Conservation (phyloP, 1,140 invertebrate species). For the Hormaphis cornu region DNA sequence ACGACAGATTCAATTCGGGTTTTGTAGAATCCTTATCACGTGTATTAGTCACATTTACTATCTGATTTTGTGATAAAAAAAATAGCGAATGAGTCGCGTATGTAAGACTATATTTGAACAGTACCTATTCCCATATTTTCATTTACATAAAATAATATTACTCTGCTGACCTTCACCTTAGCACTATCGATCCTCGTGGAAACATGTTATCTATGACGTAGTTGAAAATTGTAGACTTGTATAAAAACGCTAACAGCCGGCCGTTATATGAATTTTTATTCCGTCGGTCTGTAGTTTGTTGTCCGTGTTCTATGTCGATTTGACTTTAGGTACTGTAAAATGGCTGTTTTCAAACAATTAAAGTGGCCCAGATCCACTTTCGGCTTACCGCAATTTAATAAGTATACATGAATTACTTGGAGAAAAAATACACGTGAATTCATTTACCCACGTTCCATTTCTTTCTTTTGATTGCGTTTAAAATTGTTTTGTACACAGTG, state of each 20-base stretch:
- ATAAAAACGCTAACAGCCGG: too few relatives aligned
- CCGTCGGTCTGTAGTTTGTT: neutral
- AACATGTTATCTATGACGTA: neutral
- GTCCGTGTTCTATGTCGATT: slow-evolving; percentile 14
- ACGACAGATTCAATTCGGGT: too few relatives aligned
- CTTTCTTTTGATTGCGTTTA: neutral
- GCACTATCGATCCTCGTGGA: neutral
- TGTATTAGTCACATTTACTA: too few relatives aligned
- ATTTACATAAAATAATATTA: neutral
- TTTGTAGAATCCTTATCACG: too few relatives aligned
- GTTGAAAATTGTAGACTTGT: too few relatives aligned
- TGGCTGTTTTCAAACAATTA: neutral
- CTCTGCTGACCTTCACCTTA: slow-evolving; percentile 7
- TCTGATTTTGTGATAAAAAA: too few relatives aligned
- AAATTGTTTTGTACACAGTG: neutral
- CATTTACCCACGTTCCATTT: neutral
- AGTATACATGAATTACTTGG: neutral
- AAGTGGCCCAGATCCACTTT: neutral
- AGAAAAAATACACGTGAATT: neutral
- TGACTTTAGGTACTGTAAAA: neutral
- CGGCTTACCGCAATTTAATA: neutral
- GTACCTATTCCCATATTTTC: too few relatives aligned
- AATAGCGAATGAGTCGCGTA: too few relatives aligned
- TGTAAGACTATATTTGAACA: too few relatives aligned
- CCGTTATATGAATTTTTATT: neutral